A percentile compares a stretch with the other conserved stretches of the same genome.
These are phyloP conservation scores for Ptiloglossa arizonensis DNA, from an alignment of 1,140 invertebrate genomes.

Conservation along the genomic window DNA sequence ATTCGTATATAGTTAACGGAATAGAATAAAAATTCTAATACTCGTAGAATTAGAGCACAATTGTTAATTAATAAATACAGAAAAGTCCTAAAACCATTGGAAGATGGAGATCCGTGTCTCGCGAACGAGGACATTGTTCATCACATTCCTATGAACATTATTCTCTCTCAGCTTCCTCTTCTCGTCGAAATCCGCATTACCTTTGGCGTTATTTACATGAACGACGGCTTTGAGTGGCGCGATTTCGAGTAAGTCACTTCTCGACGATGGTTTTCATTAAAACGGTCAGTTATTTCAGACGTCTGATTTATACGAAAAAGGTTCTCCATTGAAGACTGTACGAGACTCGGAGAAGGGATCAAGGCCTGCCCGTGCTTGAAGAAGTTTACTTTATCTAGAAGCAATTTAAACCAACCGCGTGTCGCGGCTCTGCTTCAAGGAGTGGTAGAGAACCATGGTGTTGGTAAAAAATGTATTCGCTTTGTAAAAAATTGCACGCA, in stretches of 20 bases:
- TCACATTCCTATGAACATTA: slow-evolving; percentile 72
- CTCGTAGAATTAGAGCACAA: no score
- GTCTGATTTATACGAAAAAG: slow-evolving; percentile 42
- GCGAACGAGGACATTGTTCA: slow-evolving; percentile 57
- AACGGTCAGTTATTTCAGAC: background rate
- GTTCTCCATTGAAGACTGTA: slow-evolving; percentile 76
- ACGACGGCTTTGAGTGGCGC: slow-evolving; percentile 74
- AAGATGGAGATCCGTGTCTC: slow-evolving; percentile 40
- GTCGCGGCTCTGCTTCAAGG: slow-evolving; percentile 75
- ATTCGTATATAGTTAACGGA: no score
- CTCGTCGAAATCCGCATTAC: slow-evolving; percentile 72
- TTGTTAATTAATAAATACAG: no score
- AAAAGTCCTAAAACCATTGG: slow-evolving; percentile 40
- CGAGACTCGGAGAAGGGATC: slow-evolving; percentile 69
- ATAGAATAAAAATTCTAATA: no score
- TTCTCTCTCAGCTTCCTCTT: slow-evolving; percentile 66
- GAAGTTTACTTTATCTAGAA: slow-evolving; percentile 73
- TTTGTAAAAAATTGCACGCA: background rate
- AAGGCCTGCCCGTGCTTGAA: slow-evolving; percentile 63
- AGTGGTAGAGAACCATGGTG: slow-evolving; percentile 65
- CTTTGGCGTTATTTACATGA: slow-evolving; percentile 75
- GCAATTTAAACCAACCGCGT: slow-evolving; percentile 71
- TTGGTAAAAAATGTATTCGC: slow-evolving; percentile 48
- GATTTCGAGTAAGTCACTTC: slow-evolving; percentile 74
- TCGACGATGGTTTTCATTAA: background rate